These are phyloP conservation scores for Mantis religiosa DNA, from an alignment of 2,888 invertebrate genomes.

Conservation along the genomic window DNA sequence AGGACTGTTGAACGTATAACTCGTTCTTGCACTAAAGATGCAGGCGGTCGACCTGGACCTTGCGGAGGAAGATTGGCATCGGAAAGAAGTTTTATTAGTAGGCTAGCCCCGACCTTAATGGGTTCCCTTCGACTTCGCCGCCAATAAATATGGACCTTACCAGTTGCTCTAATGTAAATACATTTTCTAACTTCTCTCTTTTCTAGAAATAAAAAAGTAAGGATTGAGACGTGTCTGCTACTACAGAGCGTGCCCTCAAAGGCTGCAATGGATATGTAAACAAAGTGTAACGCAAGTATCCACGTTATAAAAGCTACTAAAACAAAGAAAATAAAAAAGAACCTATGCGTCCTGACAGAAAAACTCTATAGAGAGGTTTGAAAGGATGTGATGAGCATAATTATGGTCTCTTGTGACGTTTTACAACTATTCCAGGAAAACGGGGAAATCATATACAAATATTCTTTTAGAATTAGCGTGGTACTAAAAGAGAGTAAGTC, in stretches of 20 bases:
- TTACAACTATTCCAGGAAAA: too few relatives aligned
- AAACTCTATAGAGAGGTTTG: neutral
- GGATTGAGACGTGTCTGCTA: neutral
- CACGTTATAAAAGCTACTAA: neutral
- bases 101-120: conserved; percentile 1
- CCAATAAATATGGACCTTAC: conserved; percentile 13
- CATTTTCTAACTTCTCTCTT: conserved; percentile 5
- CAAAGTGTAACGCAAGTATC: neutral
- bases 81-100: conserved; percentile 4
- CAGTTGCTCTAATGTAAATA: conserved; percentile 10
- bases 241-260: neutral
- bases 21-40: neutral
- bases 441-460: too few relatives aligned
- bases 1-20: neutral
- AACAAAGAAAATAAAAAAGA: neutral
- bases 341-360: neutral
- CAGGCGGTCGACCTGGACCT: neutral
- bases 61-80: conserved; percentile 9
- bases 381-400: neutral
- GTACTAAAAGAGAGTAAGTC: too few relatives aligned
- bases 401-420: too few relatives aligned
- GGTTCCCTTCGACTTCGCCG: conserved; percentile 1
- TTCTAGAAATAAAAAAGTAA: neutral
- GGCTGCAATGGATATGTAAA: neutral
- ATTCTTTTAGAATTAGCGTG: too few relatives aligned